Evolutionary conservation across 2,888 invertebrate species (phyloP).

Genomic region (Teleogryllus oceanicus): DNA sequence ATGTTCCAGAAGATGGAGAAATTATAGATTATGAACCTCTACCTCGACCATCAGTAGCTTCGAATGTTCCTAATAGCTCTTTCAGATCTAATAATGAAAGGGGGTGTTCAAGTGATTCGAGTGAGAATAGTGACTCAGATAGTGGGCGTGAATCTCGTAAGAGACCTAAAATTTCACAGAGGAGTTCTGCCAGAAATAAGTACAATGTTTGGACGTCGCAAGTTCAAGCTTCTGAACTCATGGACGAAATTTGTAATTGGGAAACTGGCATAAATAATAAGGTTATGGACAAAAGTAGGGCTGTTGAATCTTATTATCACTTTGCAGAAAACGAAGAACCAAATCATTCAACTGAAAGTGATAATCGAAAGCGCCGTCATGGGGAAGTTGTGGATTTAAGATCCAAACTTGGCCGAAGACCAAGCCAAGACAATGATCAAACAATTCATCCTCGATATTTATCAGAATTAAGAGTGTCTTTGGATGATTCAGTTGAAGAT

Average conservation of each 20-base stretch:
- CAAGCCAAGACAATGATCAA: background rate
- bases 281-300: constrained; percentile 1
- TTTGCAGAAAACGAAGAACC: background rate
- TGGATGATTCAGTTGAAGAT: constrained; percentile 55
- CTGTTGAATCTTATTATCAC: background rate
- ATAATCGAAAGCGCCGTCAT: background rate
- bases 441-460: background rate
- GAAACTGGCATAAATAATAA: background rate
- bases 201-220: background rate
- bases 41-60: background rate
- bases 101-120: background rate
- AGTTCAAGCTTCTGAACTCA: background rate
- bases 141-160: background rate
- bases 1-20: background rate
- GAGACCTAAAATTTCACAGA: background rate
- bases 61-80: background rate
- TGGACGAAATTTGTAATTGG: background rate
- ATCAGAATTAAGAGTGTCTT: constrained; percentile 54
- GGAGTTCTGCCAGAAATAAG: background rate
- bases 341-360: background rate
- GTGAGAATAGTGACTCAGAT: background rate
- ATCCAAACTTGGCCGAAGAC: background rate
- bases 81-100: background rate
- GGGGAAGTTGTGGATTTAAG: background rate
- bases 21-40: background rate